Evolutionary conservation across 1,140 invertebrate genomes (phyloP), one percentile per base, ranked within the genome.

Genomic region (Drosophila malerkotliana): DNA sequence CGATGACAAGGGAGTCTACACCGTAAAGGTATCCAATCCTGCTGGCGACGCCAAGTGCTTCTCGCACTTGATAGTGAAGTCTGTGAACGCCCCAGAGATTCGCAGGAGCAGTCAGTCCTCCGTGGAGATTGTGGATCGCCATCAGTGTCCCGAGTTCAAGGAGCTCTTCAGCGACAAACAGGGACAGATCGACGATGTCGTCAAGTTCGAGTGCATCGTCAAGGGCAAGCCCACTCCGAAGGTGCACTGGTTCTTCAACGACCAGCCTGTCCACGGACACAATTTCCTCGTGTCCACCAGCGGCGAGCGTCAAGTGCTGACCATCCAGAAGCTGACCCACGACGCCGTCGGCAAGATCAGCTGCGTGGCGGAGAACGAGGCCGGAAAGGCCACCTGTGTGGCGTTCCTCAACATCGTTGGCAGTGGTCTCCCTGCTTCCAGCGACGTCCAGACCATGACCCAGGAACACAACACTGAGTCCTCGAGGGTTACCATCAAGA

Each of bases 121-220:
- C 15, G 76, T 93, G 0, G 92, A 93, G 37, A 93, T 94, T 76
- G 93, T 94, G 64, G 93, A 94, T 28, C 94, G 94, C 62, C 89
- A 93, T 1, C 75, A 93, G 26, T 92, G 94, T 18, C 96, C 96
- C 3, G 91, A 91, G 15, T 96, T 96, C 79, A 94, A 94, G 56
- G 94, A 96, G 87, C 91, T 93, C 3, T 95, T 96, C 66, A 83
- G 92, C 3, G 94, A 95, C 79, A 93, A 93, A 56, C 85, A 95
- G 79, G 96, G 98, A 1, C 98, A 98, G 96, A 97, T 98, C 92
- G 97, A 97, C 47, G 97, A 98, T 82, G 95, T 97, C 81, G 96
- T 97, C 14, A 94, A 95, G 78, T 94, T 99, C 49, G 95, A 93
- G 60, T 97, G 96, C 84, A 93, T 95, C 73, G 94, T 97, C 39